Percentiles rank a stretch among this genome's conserved stretches.
Conservation (phyloP, 2,797 vertebrate species). For the Acanthurus leucopareius region DNA sequence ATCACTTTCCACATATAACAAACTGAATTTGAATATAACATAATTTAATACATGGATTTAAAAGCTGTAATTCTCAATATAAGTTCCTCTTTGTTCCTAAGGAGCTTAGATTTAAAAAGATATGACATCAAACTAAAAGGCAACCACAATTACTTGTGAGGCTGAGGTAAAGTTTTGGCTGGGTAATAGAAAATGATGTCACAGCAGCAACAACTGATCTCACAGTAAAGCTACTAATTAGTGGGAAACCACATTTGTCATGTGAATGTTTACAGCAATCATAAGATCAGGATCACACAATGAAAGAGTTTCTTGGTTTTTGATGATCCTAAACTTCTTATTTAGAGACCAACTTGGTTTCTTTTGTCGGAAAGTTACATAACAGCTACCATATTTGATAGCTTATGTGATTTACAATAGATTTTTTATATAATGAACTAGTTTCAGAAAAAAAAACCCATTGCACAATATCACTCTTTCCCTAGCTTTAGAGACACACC, state of each 20-base stretch:
- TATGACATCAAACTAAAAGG: background rate
- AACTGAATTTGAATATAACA: background rate
- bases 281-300: conserved; percentile 19
- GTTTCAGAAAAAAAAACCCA: background rate
- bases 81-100: background rate
- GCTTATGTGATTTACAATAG: background rate
- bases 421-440: background rate
- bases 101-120: background rate
- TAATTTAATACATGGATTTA: background rate
- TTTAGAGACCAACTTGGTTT: background rate
- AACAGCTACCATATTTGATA: background rate
- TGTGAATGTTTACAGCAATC: background rate
- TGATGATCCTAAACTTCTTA: too few relatives aligned
- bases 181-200: background rate
- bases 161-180: background rate
- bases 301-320: background rate
- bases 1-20: background rate
- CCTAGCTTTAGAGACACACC: conserved; percentile 1
- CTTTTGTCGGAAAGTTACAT: background rate
- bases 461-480: conserved; percentile 5
- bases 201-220: conserved; percentile 9
- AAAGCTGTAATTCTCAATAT: background rate
- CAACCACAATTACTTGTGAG: background rate
- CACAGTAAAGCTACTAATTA: background rate
- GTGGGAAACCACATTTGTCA: background rate